phyloP scores from a whole-genome alignment of 2,113 vertebrate species.

The Solenodon paradoxus region DNA sequence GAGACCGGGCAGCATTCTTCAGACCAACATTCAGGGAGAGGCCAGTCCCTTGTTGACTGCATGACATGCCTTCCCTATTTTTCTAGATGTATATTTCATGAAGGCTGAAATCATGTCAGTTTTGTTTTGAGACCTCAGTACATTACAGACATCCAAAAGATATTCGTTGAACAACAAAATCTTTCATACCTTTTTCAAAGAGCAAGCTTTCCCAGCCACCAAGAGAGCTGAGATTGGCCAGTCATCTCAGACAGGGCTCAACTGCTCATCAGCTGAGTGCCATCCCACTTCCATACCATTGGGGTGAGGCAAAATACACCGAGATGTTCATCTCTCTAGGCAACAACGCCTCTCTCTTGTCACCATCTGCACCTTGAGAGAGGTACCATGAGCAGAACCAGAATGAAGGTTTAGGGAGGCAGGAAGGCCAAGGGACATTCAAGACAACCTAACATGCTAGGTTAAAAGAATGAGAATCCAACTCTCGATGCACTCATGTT shows the following conservation, averaged over 20 bases:
- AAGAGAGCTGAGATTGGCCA: not conserved
- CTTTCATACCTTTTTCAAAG: not conserved
- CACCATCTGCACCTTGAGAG: not conserved
- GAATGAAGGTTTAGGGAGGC: not conserved
- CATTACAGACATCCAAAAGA: not conserved
- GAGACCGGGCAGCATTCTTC: not conserved
- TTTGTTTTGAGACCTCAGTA: not conserved
- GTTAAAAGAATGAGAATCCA: not conserved
- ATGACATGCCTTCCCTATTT: not conserved
- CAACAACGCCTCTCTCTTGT: not conserved
- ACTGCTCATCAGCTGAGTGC: accelerated
- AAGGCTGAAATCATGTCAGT: no score
- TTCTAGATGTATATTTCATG: not conserved
- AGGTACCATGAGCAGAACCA: not conserved
- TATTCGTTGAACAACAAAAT: not conserved
- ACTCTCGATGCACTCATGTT: not conserved
- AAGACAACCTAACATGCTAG: not conserved
- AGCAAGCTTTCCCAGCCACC: not conserved
- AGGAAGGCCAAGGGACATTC: not conserved
- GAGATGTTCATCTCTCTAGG: not conserved
- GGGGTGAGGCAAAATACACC: not conserved
- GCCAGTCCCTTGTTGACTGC: not conserved
- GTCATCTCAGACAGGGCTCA: not conserved
- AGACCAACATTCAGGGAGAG: not conserved
- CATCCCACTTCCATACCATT: not conserved